phyloP scores from a whole-genome alignment of 1,140 invertebrate genomes.

The Heterodera schachtii region DNA sequence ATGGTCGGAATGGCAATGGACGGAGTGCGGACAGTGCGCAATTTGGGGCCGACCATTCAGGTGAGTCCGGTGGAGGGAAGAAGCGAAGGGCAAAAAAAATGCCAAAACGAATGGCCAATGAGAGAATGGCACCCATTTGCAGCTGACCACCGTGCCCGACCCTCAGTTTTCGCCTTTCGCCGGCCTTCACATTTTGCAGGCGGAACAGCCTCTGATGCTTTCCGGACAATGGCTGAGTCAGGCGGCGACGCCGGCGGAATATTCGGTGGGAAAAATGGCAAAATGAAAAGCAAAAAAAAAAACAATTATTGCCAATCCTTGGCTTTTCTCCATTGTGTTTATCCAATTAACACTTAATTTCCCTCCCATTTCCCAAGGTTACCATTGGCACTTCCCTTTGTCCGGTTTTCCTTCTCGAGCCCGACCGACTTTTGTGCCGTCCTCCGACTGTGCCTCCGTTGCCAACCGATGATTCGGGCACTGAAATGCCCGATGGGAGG shows the following conservation, averaged over 20 bases:
- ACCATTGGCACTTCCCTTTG: constrained; percentile 90
- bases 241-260: constrained; percentile 55
- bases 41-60: constrained; percentile 80
- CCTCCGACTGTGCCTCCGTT: constrained; percentile 74
- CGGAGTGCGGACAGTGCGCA: constrained; percentile 82
- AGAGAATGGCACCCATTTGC: constrained; percentile 63
- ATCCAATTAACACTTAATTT: no score
- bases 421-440: constrained; percentile 58
- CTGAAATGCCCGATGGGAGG: constrained; percentile 78
- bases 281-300: no score
- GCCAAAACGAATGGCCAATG: no score
- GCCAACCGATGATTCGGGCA: constrained; percentile 81
- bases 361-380: constrained; percentile 77
- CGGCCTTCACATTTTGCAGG: constrained; percentile 75
- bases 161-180: constrained; percentile 86
- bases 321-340: neutral
- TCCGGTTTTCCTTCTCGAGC: constrained; percentile 83
- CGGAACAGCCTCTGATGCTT: constrained; percentile 91
- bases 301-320: no score
- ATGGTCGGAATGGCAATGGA: constrained; percentile 87
- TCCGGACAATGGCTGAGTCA: constrained; percentile 71
- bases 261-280: constrained; percentile 34
- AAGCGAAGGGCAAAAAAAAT: constrained; percentile 65
- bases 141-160: constrained; percentile 86
- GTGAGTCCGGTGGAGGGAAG: constrained; percentile 67